Evolutionary conservation across 2,888 invertebrate species (phyloP), one percentile per base, ranked within the genome.

Genomic region (Pterostichus madidus): DNA sequence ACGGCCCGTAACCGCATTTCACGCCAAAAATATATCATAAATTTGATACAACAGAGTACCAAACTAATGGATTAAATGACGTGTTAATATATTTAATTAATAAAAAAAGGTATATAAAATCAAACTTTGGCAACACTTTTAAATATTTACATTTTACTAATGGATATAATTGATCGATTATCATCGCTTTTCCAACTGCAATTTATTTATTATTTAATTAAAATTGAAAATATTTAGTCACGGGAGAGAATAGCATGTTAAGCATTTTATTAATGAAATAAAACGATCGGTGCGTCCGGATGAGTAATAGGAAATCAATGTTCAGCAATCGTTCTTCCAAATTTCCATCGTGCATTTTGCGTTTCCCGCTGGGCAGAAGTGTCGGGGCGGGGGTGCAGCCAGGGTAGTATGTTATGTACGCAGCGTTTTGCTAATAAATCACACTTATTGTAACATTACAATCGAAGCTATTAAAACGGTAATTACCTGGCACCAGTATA

Each of bases 371-470:
- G 24, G 3, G 39, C 39, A 8, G 39, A 5, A 5, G 5, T 5
- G 5, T 5, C 3, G 39, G 39, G 6, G 68, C 17, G 44, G 5
- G 49, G 56, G 17, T 6, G 8, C 39, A 3, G 8, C 5, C 15
- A 17, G 15, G 56, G 56, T 17, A 17, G 76, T 32, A 78, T 17
- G 64, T 17, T 81, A 61, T 80, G 71, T 64, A 80, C 46, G 64
- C 35, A 53, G 35, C 81, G 61, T 81, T 81, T 46, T 31, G 75
- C 10, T 75, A 81, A 81, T 81, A 81, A 81, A 81, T 81, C 81
- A 81, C 73, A 75, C 81, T 81, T 81, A 81, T 81, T 81, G 81
- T 75, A 75, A 59, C 81, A 61, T 75, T 75, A 44, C 73, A 75
- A 75, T 81, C 80, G 80, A 59, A 56, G 80, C 73, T 73, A 81